Conservation (phyloP, 1,140 invertebrate species). For the Drosophila chauvacae region DNA sequence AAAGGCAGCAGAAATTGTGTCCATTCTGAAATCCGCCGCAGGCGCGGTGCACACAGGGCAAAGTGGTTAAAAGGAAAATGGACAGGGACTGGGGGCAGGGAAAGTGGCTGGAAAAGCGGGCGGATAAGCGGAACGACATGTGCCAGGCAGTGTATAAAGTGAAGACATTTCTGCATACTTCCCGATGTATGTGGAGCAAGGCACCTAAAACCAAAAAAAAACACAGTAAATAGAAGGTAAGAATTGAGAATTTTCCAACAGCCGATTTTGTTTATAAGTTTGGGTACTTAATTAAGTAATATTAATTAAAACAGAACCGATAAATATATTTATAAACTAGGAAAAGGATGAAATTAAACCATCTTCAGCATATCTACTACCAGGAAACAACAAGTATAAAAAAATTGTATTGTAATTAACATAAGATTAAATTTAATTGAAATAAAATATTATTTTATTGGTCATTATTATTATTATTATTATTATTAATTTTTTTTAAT, state of each 20-base stretch:
- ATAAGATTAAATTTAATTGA: not conserved
- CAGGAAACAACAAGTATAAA: no score
- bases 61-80: conserved; percentile 22
- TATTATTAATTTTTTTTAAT: not conserved
- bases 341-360: no score
- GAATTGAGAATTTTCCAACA: not conserved
- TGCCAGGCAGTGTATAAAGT: conserved; percentile 33
- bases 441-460: not conserved
- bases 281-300: not conserved
- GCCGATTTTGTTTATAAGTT: not conserved
- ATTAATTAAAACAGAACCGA: not conserved
- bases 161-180: conserved; percentile 14
- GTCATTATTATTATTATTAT: no score
- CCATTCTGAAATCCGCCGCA: conserved; percentile 63
- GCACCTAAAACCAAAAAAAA: conserved; percentile 5
- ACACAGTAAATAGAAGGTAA: not conserved
- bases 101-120: not conserved
- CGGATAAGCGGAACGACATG: conserved; percentile 3
- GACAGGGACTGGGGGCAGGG: no score
- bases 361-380: no score
- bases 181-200: not conserved
- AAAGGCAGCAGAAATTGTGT: conserved; percentile 57
- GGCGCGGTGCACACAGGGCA: conserved; percentile 31
- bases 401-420: no score
- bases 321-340: not conserved